A percentile compares a stretch with the other conserved stretches of the same genome.
These are phyloP conservation scores for Trachurus trachurus DNA, from an alignment of 2,797 vertebrate species.

Conservation along the genomic window DNA sequence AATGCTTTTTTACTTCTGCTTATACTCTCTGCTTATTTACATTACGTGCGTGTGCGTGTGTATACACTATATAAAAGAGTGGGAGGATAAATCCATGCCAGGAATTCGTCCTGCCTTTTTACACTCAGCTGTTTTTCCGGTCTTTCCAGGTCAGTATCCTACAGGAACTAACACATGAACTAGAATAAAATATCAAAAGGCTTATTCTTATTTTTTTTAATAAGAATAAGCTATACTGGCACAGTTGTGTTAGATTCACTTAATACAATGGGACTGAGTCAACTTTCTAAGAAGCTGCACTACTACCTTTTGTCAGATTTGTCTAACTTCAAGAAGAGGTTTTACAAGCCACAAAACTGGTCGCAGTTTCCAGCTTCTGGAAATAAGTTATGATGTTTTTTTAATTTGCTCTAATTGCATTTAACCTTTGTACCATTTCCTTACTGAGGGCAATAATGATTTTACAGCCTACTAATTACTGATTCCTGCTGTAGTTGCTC, in stretches of 20 bases:
- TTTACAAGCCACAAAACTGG: background rate
- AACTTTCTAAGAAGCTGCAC: background rate
- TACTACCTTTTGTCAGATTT: background rate
- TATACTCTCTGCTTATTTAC: slow-evolving; percentile 6
- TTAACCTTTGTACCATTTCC: slow-evolving; percentile 22
- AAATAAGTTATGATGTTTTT: background rate
- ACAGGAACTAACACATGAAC: slow-evolving; percentile 35
- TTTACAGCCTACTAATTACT: slow-evolving; percentile 7
- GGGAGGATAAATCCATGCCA: slow-evolving; percentile 28
- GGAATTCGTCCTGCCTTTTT: slow-evolving; percentile 32
- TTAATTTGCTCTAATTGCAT: background rate
- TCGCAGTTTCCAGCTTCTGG: background rate
- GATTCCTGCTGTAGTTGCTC: background rate
- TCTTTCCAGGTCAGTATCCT: slow-evolving; percentile 60
- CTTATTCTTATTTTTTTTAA: background rate
- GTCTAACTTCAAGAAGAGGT: background rate
- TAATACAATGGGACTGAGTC: background rate
- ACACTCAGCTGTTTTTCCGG: slow-evolving; percentile 48
- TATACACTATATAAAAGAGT: slow-evolving; percentile 27
- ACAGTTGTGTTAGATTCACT: background rate
- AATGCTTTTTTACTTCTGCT: slow-evolving; percentile 4
- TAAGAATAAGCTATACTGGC: background rate
- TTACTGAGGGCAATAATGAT: background rate
- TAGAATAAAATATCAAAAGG: slow-evolving; percentile 8
- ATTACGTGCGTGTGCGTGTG: slow-evolving; percentile 2